phyloP scores from a whole-genome alignment of 2,797 vertebrate genomes.

The Rhadinocentrus ornatus region DNA sequence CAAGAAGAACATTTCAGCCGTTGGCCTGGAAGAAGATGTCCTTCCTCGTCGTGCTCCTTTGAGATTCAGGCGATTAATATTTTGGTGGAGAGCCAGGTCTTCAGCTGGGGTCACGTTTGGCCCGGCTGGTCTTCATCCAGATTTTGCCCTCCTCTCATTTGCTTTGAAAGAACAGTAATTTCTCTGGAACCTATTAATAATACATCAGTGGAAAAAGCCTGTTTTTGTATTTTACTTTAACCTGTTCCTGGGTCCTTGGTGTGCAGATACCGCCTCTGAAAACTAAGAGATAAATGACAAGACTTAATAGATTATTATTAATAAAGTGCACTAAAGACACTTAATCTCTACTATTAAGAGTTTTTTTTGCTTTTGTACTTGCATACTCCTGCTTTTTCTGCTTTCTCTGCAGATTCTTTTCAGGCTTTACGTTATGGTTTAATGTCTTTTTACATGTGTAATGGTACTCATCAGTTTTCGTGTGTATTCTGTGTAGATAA shows the following conservation, averaged over 20 bases:
- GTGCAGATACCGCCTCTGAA: neutral
- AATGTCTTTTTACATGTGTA: no score
- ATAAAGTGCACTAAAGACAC: neutral
- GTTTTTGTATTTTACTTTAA: slow-evolving; percentile 5
- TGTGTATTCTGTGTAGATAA: no score
- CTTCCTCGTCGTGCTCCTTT: neutral
- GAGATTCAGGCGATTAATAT: slow-evolving; percentile 12
- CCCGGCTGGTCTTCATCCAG: slow-evolving; percentile 3
- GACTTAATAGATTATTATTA: neutral
- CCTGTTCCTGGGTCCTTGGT: neutral
- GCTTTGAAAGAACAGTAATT: slow-evolving; percentile 1
- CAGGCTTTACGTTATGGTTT: no score
- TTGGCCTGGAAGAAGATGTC: slow-evolving; percentile 3
- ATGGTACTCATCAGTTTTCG: no score
- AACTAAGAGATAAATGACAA: neutral
- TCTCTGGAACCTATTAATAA: slow-evolving; percentile 6
- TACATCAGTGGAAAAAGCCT: neutral
- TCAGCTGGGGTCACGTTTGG: slow-evolving; percentile 21
- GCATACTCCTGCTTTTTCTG: neutral
- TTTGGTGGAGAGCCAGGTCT: slow-evolving; percentile 8
- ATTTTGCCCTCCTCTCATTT: slow-evolving; percentile 4
- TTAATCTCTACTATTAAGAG: neutral
- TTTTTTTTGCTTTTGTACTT: no score
- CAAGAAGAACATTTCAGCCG: neutral
- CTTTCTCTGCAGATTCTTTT: no score